Evolutionary conservation across 2,888 invertebrate genomes (phyloP), one percentile per base, ranked within the genome.

Genomic region (Notodonta ziczac): DNA sequence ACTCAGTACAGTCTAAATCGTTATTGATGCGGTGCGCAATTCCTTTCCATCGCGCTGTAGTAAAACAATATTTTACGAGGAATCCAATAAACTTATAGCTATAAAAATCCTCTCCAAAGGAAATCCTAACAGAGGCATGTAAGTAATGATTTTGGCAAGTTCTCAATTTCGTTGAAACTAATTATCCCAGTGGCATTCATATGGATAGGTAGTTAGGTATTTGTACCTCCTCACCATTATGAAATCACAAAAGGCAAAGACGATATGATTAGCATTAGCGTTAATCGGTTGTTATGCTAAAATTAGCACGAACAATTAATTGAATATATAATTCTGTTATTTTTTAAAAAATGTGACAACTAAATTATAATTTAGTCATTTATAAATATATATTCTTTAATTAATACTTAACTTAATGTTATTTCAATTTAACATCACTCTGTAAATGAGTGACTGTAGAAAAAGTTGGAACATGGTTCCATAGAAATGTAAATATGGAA

Each of bases 161-260:
- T 54, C n/a, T 7, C 54, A 39, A 54, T 39, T 54, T 14, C n/a
- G n/a, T 60, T 60, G 61, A 63, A 61, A 54, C 56, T 69, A 69
- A 72, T 74, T 67, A 40, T 64, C 69, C 60, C 58, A 57, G 6
- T 67, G 64, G 63, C 65, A 63, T 58, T 58, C 56, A 55, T 60
- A 58, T 59, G 61, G 65, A 69, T 63, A 46, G 46, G 13, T 46
- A 46, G 46, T 4, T 10, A 35, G 35, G 35, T 35, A 35, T 35
- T 35, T 35, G 35, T 63, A 66, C 71, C 63, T 56, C 46, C 55
- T 58, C 44, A 24, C 52, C n/a, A 13, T 35, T 56, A 62, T 60
- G 52, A 64, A 35, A 59, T 59, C 59, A 68, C 51, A 9, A 51
- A 50, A 40, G 39, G 58, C 50, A 52, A 55, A 40, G 10, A 14